phyloP scores from a whole-genome alignment of 2,888 invertebrate species.

The Phrixothrix hirtus region DNA sequence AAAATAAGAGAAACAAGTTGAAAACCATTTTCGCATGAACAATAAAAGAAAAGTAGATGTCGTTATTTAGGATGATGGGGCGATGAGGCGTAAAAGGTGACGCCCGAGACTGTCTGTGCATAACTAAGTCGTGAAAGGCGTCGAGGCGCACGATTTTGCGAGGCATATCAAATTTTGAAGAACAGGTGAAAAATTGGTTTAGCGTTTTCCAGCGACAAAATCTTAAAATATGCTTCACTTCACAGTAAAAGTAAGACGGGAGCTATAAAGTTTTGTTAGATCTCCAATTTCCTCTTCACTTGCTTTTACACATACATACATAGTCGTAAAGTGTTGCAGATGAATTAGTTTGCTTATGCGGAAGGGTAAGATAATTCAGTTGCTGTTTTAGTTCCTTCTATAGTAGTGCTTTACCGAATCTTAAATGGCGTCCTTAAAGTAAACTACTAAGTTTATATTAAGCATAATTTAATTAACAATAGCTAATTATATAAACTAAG shows the following conservation, averaged over 20 bases:
- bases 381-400: too few species aligned
- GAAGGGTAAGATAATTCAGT: too few species aligned
- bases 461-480: too few species aligned
- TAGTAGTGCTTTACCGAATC: too few species aligned
- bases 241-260: conserved; percentile 21
- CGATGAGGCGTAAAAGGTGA: conserved; percentile 34
- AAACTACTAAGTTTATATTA: too few species aligned
- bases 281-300: conserved; percentile 18
- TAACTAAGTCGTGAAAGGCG: conserved; percentile 32
- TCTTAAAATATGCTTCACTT: conserved; percentile 29
- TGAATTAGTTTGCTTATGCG: not conserved
- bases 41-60: conserved; percentile 44
- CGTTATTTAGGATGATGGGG: conserved; percentile 47
- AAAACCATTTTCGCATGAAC: conserved; percentile 13
- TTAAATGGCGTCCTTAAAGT: too few species aligned
- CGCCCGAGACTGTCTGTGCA: conserved; percentile 34
- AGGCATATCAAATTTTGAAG: conserved; percentile 37
- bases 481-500: too few species aligned
- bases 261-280: conserved; percentile 13
- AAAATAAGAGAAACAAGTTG: not conserved
- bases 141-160: conserved; percentile 28
- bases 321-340: conserved; percentile 1
- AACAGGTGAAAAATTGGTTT: conserved; percentile 42
- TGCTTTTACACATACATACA: conserved; percentile 12
- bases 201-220: conserved; percentile 32